phyloP scores from a whole-genome alignment of 2,888 invertebrate genomes.

The Agriotes lineatus region DNA sequence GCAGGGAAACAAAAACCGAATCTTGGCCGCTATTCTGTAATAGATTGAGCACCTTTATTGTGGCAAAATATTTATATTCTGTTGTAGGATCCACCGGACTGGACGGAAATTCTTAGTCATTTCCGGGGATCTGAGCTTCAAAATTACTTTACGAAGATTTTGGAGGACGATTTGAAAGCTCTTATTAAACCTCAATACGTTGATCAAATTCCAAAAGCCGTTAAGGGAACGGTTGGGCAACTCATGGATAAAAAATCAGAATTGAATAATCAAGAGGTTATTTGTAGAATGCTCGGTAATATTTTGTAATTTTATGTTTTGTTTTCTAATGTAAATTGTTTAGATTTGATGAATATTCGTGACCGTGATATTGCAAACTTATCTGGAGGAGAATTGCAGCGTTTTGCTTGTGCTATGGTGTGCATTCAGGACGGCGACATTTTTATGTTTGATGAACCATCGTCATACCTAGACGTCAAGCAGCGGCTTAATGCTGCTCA shows the following conservation, averaged over 20 bases:
- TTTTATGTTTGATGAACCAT: slow-evolving; percentile 99
- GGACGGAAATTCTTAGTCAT: slow-evolving; percentile 97
- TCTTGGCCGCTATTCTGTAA: slow-evolving; percentile 89
- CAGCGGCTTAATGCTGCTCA: slow-evolving; percentile 97
- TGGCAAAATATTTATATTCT: no score
- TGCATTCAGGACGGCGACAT: slow-evolving; percentile 99
- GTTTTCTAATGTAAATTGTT: slow-evolving; percentile 33
- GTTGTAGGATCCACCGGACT: slow-evolving; percentile 93
- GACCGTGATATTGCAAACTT: slow-evolving; percentile 92
- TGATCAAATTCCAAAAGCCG: slow-evolving; percentile 98
- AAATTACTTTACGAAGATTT: slow-evolving; percentile 98
- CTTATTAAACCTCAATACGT: slow-evolving; percentile 99
- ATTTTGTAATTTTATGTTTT: not conserved
- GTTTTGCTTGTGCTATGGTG: slow-evolving; percentile 98
- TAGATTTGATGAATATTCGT: slow-evolving; percentile 90
- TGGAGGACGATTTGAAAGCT: slow-evolving; percentile 98
- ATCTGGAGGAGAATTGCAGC: slow-evolving; percentile 97
- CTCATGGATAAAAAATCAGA: slow-evolving; percentile 95
- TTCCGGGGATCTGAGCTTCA: slow-evolving; percentile 99
- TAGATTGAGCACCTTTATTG: no score
- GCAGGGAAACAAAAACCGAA: slow-evolving; percentile 99
- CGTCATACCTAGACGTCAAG: slow-evolving; percentile 98
- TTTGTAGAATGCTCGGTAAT: slow-evolving; percentile 88
- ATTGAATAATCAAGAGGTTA: slow-evolving; percentile 81
- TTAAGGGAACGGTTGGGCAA: slow-evolving; percentile 92